Percentiles rank a stretch among this genome's conserved stretches.
Evolutionary conservation across 2,797 vertebrate genomes (phyloP).

Genomic region (Argya squamiceps): DNA sequence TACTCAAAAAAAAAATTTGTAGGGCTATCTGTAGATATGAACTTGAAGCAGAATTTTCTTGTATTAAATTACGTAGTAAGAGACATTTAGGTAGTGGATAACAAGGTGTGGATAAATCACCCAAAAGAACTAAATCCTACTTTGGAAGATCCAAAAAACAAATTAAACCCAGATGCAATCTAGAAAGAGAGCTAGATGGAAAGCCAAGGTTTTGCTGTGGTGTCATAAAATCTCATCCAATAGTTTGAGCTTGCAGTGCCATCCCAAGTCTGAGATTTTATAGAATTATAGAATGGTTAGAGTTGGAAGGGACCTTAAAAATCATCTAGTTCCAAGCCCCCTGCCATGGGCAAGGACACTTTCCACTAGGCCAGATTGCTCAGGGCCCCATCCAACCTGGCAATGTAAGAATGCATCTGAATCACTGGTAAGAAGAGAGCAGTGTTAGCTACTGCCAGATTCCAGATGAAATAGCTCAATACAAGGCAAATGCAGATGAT

Average conservation of each 20-base stretch:
- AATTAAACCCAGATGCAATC: not conserved
- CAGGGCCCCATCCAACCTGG: not conserved
- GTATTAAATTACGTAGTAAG: not conserved
- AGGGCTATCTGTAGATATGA: not conserved
- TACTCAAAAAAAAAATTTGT: not conserved
- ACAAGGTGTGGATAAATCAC: not conserved
- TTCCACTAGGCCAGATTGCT: not conserved
- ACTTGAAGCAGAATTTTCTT: not conserved
- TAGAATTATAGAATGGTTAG: not conserved
- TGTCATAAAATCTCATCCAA: not conserved
- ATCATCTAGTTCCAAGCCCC: not conserved
- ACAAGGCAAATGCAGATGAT: not conserved
- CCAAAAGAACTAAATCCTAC: not conserved
- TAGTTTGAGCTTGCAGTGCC: not conserved
- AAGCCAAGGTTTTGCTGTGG: not conserved
- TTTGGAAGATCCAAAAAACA: not conserved
- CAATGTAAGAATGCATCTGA: not conserved
- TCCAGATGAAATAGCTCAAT: not conserved
- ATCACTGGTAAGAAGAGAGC: not conserved
- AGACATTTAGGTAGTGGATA: not conserved
- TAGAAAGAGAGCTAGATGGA: not conserved
- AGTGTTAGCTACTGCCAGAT: not conserved
- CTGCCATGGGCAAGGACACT: not conserved
- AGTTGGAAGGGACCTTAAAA: not conserved
- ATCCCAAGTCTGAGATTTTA: not conserved